phyloP scores from a whole-genome alignment of 2,797 vertebrate genomes.

The Gallirallus australis region DNA sequence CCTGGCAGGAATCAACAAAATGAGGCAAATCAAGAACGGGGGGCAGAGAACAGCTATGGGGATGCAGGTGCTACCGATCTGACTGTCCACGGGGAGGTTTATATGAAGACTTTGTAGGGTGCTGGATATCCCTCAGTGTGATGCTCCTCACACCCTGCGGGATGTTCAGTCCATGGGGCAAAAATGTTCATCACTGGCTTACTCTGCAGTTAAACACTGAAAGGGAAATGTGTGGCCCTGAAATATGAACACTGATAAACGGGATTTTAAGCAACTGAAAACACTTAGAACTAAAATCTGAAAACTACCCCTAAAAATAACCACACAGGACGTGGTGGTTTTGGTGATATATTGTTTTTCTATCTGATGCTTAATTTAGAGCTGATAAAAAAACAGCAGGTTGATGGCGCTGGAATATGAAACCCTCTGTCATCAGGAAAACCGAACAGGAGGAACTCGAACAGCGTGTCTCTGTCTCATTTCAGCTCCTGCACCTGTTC shows the following conservation, averaged over 20 bases:
- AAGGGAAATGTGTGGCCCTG: not conserved
- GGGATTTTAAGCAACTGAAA: not conserved
- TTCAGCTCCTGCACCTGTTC: conserved; percentile 24
- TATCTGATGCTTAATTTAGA: not conserved
- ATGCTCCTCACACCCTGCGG: fast-evolving
- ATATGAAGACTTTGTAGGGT: not conserved
- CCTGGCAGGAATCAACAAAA: not conserved
- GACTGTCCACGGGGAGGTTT: not conserved
- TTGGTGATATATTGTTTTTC: not conserved
- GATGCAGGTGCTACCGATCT: fast-evolving
- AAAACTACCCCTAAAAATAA: not conserved
- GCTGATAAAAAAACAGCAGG: not conserved
- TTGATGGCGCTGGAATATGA: not conserved
- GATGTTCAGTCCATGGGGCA: not conserved
- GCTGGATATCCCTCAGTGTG: fast-evolving
- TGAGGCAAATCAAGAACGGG: not conserved
- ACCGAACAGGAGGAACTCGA: not conserved
- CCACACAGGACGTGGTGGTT: not conserved
- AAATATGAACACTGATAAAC: not conserved
- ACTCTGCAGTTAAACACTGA: not conserved
- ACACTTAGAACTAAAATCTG: not conserved
- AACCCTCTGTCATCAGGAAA: not conserved
- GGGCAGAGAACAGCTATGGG: not conserved
- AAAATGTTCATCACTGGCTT: not conserved
- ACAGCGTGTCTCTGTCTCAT: not conserved